These are phyloP conservation scores for Trachythela sp. DNA, from an alignment of 64 coral and sea anemone genomes.

Conservation along the genomic window DNA sequence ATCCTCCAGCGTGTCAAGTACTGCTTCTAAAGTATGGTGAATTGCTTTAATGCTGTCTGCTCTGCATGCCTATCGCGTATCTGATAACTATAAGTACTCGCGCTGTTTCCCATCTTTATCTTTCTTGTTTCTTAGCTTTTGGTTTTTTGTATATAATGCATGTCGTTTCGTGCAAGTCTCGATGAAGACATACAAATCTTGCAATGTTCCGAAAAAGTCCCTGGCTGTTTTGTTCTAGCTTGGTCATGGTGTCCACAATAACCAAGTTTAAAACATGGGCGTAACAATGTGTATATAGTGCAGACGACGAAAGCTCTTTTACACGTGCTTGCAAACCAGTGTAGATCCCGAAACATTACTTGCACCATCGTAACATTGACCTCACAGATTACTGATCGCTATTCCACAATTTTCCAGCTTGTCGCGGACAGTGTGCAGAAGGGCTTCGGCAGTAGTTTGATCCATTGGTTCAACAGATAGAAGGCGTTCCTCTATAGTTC, in stretches of 20 bases:
- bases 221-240: background rate
- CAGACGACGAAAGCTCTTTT: background rate
- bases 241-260: background rate
- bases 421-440: background rate
- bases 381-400: background rate
- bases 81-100: too few species aligned
- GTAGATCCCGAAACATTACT: background rate
- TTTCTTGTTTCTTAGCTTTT: too few species aligned
- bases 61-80: too few species aligned
- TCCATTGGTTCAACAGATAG: background rate
- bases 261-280: too few species aligned
- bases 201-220: background rate
- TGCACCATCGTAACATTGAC: background rate
- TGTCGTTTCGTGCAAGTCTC: background rate
- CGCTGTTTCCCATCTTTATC: too few species aligned
- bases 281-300: too few species aligned
- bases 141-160: too few species aligned
- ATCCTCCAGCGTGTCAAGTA: too few species aligned
- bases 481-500: background rate
- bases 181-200: background rate
- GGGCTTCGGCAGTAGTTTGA: background rate
- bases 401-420: background rate
- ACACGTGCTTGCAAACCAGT: background rate
- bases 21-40: too few species aligned
- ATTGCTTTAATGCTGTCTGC: too few species aligned